These are phyloP conservation scores for Acanthochromis polyacanthus DNA, from an alignment of 2,113 vertebrate species.

Conservation along the genomic window DNA sequence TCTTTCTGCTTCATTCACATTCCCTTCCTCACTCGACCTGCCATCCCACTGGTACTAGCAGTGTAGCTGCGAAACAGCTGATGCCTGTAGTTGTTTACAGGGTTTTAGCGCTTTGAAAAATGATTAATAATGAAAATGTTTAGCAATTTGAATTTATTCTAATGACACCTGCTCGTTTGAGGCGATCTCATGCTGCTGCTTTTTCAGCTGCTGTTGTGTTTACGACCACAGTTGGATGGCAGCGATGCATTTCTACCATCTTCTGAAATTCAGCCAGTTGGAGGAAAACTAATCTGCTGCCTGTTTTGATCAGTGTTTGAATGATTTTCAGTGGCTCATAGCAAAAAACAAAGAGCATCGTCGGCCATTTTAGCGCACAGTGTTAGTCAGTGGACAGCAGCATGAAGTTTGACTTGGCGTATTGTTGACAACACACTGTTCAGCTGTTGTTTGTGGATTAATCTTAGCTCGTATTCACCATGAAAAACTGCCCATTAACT, in stretches of 20 bases:
- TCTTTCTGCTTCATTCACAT: slow-evolving; percentile 45
- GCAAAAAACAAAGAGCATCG: no score
- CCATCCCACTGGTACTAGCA: slow-evolving; percentile 30
- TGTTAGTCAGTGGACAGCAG: no score
- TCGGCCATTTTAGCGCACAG: no score
- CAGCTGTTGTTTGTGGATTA: no score
- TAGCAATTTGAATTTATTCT: neutral
- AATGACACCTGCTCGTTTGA: neutral
- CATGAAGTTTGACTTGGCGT: no score
- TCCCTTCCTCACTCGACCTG: slow-evolving; percentile 36
- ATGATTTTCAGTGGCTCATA: no score
- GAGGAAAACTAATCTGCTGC: no score
- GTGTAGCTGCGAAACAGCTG: slow-evolving; percentile 43
- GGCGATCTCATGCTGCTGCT: neutral
- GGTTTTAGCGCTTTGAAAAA: neutral
- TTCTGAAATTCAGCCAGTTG: no score
- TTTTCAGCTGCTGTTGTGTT: neutral
- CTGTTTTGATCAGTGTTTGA: no score
- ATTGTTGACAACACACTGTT: no score
- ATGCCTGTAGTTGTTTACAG: slow-evolving; percentile 7
- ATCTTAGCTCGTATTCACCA: no score
- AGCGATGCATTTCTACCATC: neutral
- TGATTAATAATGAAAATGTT: neutral
- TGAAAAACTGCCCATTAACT: no score
- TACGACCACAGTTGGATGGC: neutral